Evolutionary conservation across 2,888 invertebrate genomes (phyloP), one percentile per base, ranked within the genome.

Genomic region (Protophormia terraenovae): DNA sequence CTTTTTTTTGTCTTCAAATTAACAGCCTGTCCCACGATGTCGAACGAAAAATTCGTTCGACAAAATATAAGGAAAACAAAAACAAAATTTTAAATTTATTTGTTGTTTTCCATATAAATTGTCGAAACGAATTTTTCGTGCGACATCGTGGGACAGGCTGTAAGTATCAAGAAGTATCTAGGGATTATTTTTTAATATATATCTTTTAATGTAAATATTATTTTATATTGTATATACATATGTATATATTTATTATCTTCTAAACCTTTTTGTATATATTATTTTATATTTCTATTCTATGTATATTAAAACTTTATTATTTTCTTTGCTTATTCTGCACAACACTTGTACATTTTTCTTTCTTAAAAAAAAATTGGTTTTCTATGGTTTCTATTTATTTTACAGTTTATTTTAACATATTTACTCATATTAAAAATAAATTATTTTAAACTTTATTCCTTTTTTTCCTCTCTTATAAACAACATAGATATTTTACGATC

Each of bases 401-500:
- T 60, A 62, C 10, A 60, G 6, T n/a, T 32, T 35, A 8, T n/a
- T n/a, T n/a, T n/a, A n/a, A n/a, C n/a, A 12, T 19, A 35, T 58
- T 47, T 35, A 12, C n/a, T n/a, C 14, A 19, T 12, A 32, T 47
- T 16, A 5, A 7, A 47, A 47, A 0, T 7, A 19, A 19, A 47
- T 47, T 19, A 47, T 41, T 45, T 83, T 73, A 32, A 32, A 1
- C 16, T 45, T 77, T 67, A 24, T 82, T 7, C 53, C 14, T 41
- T 4, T 29, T 64, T 64, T 71, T 53, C 12, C 22, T 75, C n/a
- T 79, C 55, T 58, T 22, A 0, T 24, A 14, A 60, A 19, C n/a
- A 47, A 50, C 14, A 86, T 84, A 93, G 93, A 93, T 93, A 89
- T 93, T 93, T 91, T 93, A 92, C 89, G 93, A 93, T 91, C 91